Evolutionary conservation across 1,140 invertebrate genomes (phyloP).

Genomic region (Tetragnatha versicolor): DNA sequence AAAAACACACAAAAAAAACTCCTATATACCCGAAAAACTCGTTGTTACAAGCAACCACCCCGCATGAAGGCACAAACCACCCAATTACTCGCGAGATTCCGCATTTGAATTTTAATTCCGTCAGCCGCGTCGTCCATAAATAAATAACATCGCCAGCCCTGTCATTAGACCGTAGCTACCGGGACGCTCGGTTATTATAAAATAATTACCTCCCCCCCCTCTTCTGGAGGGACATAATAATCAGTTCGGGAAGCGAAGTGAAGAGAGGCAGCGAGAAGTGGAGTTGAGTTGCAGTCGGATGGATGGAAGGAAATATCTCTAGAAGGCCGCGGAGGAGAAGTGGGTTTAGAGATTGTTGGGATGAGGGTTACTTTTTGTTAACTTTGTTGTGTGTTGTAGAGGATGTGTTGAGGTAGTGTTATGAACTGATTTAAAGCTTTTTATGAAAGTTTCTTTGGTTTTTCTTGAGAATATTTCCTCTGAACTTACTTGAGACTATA

Average conservation of each 20-base stretch:
- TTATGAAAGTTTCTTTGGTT: no score
- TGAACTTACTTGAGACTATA: no score
- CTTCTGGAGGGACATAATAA: slow-evolving; percentile 5
- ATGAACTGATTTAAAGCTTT: no score
- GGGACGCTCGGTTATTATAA: slow-evolving; percentile 17
- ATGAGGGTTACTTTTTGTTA: no score
- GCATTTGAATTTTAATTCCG: slow-evolving; percentile 26
- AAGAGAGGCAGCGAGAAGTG: background rate
- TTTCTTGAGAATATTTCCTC: no score
- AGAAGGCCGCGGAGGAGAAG: no score
- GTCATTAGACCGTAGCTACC: slow-evolving; percentile 8
- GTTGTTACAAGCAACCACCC: background rate
- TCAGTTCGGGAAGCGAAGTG: background rate
- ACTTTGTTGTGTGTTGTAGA: no score
- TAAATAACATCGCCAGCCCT: slow-evolving; percentile 28
- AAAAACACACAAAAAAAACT: no score
- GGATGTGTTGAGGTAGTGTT: no score
- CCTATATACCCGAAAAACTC: no score
- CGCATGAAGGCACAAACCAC: background rate
- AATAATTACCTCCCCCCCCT: slow-evolving; percentile 27
- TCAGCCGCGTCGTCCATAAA: slow-evolving; percentile 13
- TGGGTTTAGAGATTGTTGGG: no score
- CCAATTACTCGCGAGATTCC: background rate
- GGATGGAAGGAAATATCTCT: no score
- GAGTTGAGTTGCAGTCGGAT: background rate